Evolutionary conservation across 2,113 vertebrate species (phyloP), one percentile per base, ranked within the genome.

Genomic region (Oryzias javanicus): DNA sequence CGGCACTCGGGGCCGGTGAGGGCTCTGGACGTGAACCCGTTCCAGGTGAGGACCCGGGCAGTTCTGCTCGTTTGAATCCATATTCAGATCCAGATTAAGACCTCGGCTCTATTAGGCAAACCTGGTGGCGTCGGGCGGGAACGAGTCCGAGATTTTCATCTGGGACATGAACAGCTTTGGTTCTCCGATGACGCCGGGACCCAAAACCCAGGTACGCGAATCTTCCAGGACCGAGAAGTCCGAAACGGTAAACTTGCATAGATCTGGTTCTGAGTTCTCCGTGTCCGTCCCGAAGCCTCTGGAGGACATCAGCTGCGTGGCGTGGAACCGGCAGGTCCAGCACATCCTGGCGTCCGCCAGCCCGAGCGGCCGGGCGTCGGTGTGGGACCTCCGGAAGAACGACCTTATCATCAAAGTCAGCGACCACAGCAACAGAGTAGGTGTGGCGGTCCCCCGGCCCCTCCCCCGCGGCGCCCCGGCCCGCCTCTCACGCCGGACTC

Each of bases 351-450:
- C 92, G 51, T 93, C 97, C 0, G 93, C 95, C 50, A 95, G 93
- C 77, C 95, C 97, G 1, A 94, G 96, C 0, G 96, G 97, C 54
- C 88, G 95, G 4, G 91, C 96, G 0, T 95, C 95, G 0, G 95
- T 99, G 5, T 99, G 96, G 96, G 97, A 99, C 60, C 96, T 98
- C 48, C 88, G 96, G 46, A 99, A 99, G 85, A 99, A 98, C 0
- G 97, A 98, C 51, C 94, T 96, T 25, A 98, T 99, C 67, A 95
- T 98, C 80, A 99, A 98, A 98, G 97, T 99, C 82, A 98, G 95
- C 42, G 96, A 99, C 86, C 97, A 99, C 84, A 98, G 93, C 81
- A 99, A 96, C 88, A 86, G 95, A 86, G 97, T 98, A 80, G 6
- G 89, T 72, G 24, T 20, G 40, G 46, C n/a, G 46, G 2, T 3